These are phyloP conservation scores for Patella caerulea DNA, from an alignment of 2,888 invertebrate genomes.

Conservation along the genomic window DNA sequence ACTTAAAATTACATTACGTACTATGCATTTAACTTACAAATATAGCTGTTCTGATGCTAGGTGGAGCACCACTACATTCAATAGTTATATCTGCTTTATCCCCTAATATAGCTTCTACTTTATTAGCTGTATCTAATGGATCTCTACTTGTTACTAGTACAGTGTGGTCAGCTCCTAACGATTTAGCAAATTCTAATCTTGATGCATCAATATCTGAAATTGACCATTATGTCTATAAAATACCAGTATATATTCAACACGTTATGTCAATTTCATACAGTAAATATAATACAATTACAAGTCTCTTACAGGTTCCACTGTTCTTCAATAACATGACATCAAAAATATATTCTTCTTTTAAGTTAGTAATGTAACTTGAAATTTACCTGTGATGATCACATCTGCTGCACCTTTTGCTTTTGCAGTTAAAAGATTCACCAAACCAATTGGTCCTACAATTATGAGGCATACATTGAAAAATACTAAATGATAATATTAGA, in stretches of 20 bases:
- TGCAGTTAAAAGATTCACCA: slow-evolving; percentile 69
- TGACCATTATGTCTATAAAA: no score
- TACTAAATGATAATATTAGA: neutral
- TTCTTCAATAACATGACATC: no score
- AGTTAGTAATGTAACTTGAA: no score
- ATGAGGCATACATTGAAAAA: neutral
- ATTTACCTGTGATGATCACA: slow-evolving; percentile 67
- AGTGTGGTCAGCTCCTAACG: slow-evolving; percentile 68
- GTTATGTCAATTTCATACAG: no score
- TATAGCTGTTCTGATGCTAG: slow-evolving; percentile 83
- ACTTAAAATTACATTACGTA: no score
- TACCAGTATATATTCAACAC: no score
- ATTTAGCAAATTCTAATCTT: slow-evolving; percentile 68
- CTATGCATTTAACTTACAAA: slow-evolving; percentile 45
- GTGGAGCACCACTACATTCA: slow-evolving; percentile 90
- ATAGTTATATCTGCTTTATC: slow-evolving; percentile 81
- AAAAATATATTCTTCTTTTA: no score
- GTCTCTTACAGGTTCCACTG: no score
- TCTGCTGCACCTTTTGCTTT: slow-evolving; percentile 69
- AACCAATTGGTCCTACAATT: slow-evolving; percentile 67
- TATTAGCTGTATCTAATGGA: slow-evolving; percentile 51
- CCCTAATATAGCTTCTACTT: slow-evolving; percentile 58
- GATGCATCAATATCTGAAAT: slow-evolving; percentile 63
- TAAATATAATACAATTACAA: no score
- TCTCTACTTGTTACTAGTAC: slow-evolving; percentile 62